A percentile compares a stretch with the other conserved stretches of the same genome.
Conservation (phyloP, 2,113 vertebrate genomes). For the Lepus timidus region DNA sequence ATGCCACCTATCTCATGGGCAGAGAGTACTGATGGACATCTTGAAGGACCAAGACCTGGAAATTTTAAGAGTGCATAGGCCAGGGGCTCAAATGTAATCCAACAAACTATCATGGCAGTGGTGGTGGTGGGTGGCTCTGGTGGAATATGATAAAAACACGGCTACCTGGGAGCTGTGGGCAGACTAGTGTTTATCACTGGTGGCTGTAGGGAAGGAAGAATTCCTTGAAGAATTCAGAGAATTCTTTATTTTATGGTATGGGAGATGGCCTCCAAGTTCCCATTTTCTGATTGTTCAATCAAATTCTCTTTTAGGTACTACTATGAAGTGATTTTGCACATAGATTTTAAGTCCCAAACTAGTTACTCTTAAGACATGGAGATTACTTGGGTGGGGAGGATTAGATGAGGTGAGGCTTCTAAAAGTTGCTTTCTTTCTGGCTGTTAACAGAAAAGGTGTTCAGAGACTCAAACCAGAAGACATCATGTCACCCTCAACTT, state of each 20-base stretch:
- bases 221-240: not conserved
- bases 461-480: not conserved
- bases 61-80: not conserved
- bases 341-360: not conserved
- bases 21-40: not conserved
- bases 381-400: not conserved
- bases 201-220: not conserved
- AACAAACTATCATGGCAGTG: not conserved
- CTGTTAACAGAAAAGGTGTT: constrained; percentile 37
- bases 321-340: constrained; percentile 3
- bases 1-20: not conserved
- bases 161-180: not conserved
- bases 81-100: not conserved
- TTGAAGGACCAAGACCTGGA: not conserved
- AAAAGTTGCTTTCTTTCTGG: not conserved
- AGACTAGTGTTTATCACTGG: not conserved
- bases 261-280: not conserved
- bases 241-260: not conserved
- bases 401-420: not conserved
- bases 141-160: not conserved
- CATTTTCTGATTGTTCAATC: not conserved
- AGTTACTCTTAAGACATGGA: not conserved
- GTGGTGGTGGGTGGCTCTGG: too few relatives aligned
- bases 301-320: not conserved
- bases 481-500: not conserved